Conservation (phyloP, 2,113 vertebrate genomes). For the Hoplias malabaricus region DNA sequence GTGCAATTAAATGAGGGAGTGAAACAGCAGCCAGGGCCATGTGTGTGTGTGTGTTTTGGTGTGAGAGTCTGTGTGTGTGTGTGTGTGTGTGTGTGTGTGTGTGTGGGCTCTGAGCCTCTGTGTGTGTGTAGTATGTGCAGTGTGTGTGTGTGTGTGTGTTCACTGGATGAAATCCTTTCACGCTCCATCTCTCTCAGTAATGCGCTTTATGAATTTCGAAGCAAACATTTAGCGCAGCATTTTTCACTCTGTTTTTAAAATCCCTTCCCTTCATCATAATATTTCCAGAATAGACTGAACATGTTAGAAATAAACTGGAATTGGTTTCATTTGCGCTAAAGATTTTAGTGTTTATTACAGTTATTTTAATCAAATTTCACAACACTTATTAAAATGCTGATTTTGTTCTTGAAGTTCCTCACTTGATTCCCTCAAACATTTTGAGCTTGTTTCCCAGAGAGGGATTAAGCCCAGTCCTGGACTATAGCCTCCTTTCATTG, state of each 20-base stretch:
- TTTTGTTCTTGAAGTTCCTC: no score
- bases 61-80: slow-evolving; percentile 36
- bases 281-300: no score
- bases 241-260: slow-evolving; percentile 16
- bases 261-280: neutral
- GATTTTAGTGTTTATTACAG: no score
- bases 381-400: no score
- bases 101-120: slow-evolving; percentile 13
- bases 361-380: no score
- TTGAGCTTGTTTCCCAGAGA: no score
- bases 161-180: slow-evolving; percentile 53
- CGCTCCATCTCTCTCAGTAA: slow-evolving; percentile 52
- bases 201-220: slow-evolving; percentile 54
- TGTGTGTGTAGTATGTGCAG: slow-evolving; percentile 12
- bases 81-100: slow-evolving; percentile 20
- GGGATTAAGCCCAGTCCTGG: no score
- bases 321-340: no score
- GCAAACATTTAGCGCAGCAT: slow-evolving; percentile 46
- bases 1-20: slow-evolving; percentile 58
- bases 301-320: no score
- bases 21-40: slow-evolving; percentile 52
- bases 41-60: slow-evolving; percentile 44
- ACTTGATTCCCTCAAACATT: no score
- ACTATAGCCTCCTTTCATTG: no score
- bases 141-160: slow-evolving; percentile 13